Evolutionary conservation across 2,888 invertebrate species (phyloP), one percentile per base, ranked within the genome.

Genomic region (Melieria crassipennis): DNA sequence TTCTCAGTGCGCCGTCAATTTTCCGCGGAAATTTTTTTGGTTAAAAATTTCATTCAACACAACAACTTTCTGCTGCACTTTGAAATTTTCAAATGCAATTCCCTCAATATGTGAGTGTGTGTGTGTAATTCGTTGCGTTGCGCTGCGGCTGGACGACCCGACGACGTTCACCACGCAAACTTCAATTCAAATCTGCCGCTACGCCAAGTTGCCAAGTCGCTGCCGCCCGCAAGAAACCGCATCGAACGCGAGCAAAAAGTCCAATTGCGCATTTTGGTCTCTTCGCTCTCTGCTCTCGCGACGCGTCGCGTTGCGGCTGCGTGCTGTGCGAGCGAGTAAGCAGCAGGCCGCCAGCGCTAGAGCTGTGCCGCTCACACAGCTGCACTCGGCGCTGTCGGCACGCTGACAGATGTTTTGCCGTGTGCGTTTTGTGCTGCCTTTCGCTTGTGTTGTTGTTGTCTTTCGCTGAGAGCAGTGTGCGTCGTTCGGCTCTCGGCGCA

Each of bases 101-200:
- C 60, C 50, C 42, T 42, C 58, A 62, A 56, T 42, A 63, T 58
- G 42, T 73, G 3, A 30, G 30, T 30, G 30, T 30, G 30, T 30
- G n/a, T 30, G 16, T 62, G 43, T 71, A 56, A 4, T 69, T 69
- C 10, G 52, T 56, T 63, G 67, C 64, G 63, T 56, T 46, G 30
- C 64, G 62, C 70, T 42, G 78, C 77, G 78, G 76, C 73, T 78
- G 77, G 76, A 79, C 81, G 78, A 79, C 78, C 81, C 80, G 78
- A 79, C 82, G 82, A 83, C 82, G 82, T 80, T 82, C 75, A 83
- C 82, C 82, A 84, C 83, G 82, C 83, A 83, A 83, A 80, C 83
- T 83, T 83, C 80, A 82, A 79, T 81, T 80, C 78, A 79, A 81
- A 83, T 83, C 83, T 83, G 83, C 80, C 75, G 77, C 74, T 77